These are phyloP conservation scores for Pinctada fucata DNA, from an alignment of 2,888 invertebrate species.

Conservation along the genomic window DNA sequence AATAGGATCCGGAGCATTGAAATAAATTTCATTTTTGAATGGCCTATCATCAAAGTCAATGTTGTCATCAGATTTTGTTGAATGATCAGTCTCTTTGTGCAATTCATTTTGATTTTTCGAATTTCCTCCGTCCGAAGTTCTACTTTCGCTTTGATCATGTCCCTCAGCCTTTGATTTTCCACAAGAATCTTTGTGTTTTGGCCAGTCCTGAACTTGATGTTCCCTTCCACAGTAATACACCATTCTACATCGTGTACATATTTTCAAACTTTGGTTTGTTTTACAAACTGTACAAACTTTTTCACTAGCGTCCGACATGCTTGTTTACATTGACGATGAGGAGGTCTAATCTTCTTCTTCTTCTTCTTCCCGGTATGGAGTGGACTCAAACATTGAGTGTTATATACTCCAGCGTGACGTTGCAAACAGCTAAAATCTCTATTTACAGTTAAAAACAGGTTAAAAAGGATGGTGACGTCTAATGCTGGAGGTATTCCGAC, in stretches of 20 bases:
- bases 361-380: too few species aligned
- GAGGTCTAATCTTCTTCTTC: too few species aligned
- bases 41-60: constrained; percentile 46
- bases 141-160: background rate
- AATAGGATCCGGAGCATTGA: constrained; percentile 25
- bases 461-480: too few species aligned
- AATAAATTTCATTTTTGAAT: constrained; percentile 8
- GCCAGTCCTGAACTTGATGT: constrained; percentile 53
- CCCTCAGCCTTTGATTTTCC: background rate
- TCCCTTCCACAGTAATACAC: constrained; percentile 50
- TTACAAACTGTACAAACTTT: constrained; percentile 44
- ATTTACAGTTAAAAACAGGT: too few species aligned
- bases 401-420: too few species aligned
- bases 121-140: constrained; percentile 2
- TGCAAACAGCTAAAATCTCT: too few species aligned
- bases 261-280: constrained; percentile 37
- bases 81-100: background rate
- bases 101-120: background rate
- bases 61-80: constrained; percentile 13
- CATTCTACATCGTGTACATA: constrained; percentile 48
- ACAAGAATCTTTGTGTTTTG: constrained; percentile 44
- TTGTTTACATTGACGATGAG: constrained; percentile 21
- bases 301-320: constrained; percentile 8
- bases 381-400: too few species aligned
- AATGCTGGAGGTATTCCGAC: too few species aligned